Evolutionary conservation across 2,113 vertebrate species (phyloP).

Genomic region (Polyodon spathula): DNA sequence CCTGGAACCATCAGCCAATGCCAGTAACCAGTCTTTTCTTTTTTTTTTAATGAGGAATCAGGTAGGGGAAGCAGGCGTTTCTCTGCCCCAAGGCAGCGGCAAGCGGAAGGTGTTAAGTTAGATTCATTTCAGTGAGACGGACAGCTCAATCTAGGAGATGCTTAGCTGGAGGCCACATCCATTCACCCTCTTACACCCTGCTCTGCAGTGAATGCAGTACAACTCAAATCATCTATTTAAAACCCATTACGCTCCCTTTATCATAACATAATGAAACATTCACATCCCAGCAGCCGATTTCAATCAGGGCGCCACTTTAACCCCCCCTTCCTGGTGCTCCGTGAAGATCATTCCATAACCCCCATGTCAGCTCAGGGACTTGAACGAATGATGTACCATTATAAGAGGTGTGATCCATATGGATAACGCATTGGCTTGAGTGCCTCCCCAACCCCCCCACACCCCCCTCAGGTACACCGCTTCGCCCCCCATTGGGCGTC

Average conservation of each 20-base stretch:
- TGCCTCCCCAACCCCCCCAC: no score
- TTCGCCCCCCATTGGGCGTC: no score
- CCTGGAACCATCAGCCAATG: not conserved
- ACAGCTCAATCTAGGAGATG: conserved; percentile 70
- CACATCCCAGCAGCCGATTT: conserved; percentile 32
- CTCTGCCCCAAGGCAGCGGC: conserved; percentile 47
- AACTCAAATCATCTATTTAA: conserved; percentile 67
- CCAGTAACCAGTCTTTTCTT: not conserved
- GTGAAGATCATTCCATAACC: conserved; percentile 13
- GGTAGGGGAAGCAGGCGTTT: conserved; percentile 42
- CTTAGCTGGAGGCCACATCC: conserved; percentile 59
- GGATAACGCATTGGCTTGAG: conserved; percentile 25
- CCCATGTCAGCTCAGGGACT: conserved; percentile 25
- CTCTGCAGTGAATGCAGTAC: conserved; percentile 32
- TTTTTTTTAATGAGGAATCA: conserved; percentile 19
- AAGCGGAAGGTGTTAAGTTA: conserved; percentile 59
- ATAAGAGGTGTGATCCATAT: conserved; percentile 15
- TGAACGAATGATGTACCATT: conserved; percentile 22
- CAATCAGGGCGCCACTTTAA: conserved; percentile 33
- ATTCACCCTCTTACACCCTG: conserved; percentile 50
- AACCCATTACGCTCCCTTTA: conserved; percentile 72
- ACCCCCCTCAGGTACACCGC: no score
- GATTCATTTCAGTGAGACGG: conserved; percentile 68
- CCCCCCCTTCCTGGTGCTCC: conserved; percentile 22
- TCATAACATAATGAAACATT: conserved; percentile 67